phyloP scores from a whole-genome alignment of 2,113 vertebrate genomes.

The Lathamus discolor region DNA sequence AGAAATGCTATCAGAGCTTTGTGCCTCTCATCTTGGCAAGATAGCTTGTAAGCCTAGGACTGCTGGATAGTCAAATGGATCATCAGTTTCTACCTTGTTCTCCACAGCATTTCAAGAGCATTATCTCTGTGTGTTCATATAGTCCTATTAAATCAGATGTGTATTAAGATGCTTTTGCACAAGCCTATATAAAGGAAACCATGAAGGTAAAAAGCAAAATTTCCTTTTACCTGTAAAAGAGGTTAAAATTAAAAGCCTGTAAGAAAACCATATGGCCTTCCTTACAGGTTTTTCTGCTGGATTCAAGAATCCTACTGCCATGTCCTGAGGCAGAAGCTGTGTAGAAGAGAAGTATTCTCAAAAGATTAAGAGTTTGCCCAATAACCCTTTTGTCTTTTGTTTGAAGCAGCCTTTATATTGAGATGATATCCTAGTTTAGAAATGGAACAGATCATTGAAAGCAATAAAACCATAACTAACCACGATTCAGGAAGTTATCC shows the following conservation, averaged over 20 bases:
- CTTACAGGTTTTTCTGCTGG: not conserved
- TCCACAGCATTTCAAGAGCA: not conserved
- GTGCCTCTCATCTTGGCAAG: not conserved
- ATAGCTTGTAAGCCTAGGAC: accelerated
- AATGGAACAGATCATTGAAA: not conserved
- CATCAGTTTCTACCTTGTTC: not conserved
- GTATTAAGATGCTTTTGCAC: not conserved
- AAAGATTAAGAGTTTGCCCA: not conserved
- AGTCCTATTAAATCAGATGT: accelerated
- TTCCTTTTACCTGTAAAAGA: not conserved
- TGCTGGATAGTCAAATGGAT: accelerated
- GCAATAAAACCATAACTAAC: not conserved
- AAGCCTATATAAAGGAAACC: not conserved
- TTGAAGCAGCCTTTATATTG: not conserved
- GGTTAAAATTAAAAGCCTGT: not conserved
- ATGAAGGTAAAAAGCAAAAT: not conserved
- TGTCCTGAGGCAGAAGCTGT: not conserved
- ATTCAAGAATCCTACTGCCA: not conserved
- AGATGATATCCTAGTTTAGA: not conserved
- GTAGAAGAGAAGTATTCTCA: not conserved
- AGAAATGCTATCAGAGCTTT: not conserved
- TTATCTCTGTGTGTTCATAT: not conserved
- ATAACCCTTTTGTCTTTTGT: not conserved
- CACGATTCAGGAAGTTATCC: not conserved
- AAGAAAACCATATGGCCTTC: not conserved